These are phyloP conservation scores for Ditylenchus weischeri DNA, from an alignment of 2,888 invertebrate species.

Conservation along the genomic window DNA sequence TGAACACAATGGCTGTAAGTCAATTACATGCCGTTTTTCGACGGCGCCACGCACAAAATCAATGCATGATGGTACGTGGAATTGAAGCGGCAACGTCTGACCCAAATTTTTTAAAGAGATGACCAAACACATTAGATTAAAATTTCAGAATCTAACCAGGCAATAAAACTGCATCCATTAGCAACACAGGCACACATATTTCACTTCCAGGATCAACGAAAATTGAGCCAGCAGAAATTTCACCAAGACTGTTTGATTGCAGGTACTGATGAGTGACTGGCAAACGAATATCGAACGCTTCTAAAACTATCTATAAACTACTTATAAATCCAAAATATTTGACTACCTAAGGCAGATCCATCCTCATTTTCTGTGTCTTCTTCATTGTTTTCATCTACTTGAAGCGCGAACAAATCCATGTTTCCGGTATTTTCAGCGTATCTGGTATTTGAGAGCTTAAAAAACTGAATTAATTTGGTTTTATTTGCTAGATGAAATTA, in stretches of 20 bases:
- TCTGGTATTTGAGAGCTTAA: no score
- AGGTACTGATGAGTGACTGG: constrained; percentile 22
- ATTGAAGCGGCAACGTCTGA: constrained; percentile 22
- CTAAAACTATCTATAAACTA: neutral
- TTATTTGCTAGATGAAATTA: no score
- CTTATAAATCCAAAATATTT: no score
- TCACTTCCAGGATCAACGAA: constrained; percentile 16
- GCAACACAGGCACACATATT: constrained; percentile 16
- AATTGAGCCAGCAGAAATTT: constrained; percentile 15
- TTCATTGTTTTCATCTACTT: no score
- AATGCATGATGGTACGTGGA: constrained; percentile 8
- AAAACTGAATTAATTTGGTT: no score
- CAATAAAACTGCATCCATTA: constrained; percentile 9
- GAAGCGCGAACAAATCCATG: no score
- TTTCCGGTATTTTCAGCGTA: no score
- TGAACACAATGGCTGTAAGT: no score
- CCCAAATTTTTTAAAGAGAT: no score
- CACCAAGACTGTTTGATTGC: constrained; percentile 14
- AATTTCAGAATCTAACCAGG: neutral
- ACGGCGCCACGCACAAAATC: constrained; percentile 14
- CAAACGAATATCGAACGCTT: constrained; percentile 16
- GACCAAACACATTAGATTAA: neutral
- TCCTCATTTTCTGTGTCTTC: no score
- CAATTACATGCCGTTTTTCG: neutral
- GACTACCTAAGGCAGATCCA: no score